Base-by-base conservation (phyloP, 2,797 vertebrate genomes). In the Phaenicophaeus curvirostris region DNA sequence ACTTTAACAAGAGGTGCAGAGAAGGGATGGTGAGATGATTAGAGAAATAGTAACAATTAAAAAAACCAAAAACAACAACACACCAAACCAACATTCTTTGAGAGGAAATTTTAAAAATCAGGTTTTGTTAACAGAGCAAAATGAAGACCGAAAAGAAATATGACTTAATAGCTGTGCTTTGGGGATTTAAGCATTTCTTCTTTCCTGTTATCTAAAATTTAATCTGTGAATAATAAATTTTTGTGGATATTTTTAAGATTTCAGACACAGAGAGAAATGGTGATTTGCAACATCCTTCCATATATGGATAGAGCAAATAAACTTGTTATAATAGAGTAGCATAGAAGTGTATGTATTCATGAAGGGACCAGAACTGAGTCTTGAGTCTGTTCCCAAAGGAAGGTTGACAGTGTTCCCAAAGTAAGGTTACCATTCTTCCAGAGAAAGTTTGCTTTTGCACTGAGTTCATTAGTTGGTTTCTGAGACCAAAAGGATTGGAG, bases 321-420 rank as follows among this genome's bases (percentile, higher is more conserved):
- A 1, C 19, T 9, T 44, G 5, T 1, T 25, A 14, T 2, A 42
- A 42, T 11, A 42, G 15, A 1, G 1, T 14, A 15, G 2, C 10
- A 1, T 0, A n/a, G 57, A 5, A 23, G 7, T 53, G 2, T 13
- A 27, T 1, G 27, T 18, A 19, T 20, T 19, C 5, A 0, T 4
- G 18, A 31, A 62, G 37, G 19, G 9, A 37, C 9, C 24, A 19
- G 41, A 11, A 27, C 4, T 7, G 7, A 31, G 20, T 7, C 62
- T 37, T 12, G 23, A 39, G 27, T 8, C 0, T 15, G 15, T 16
- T 21, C 53, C 31, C 23, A 19, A 23, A 30, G 35, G 1, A 1
- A 16, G 7, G 6, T 33, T 24, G 33, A 27, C 5, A 6, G 55
- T 30, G 27, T 24, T 21, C 53, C 31, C 23, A 19, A 23, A 30